Evolutionary conservation across 2,113 vertebrate species (phyloP), one percentile per base, ranked within the genome.

Genomic region (Elgaria multicarinata): DNA sequence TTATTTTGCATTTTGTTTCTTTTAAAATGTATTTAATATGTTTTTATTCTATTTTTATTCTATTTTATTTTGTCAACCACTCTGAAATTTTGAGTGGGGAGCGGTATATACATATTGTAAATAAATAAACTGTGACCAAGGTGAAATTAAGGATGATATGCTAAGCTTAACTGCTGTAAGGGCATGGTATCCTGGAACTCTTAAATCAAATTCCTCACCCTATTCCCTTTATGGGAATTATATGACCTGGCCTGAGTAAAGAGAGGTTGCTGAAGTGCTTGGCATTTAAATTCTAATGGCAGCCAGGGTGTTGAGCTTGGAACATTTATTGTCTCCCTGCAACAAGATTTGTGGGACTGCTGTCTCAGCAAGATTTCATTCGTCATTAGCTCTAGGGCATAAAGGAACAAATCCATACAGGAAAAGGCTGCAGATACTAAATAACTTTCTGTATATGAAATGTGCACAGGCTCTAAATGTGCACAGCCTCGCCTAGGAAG

Each of bases 351-450:
- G 8, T 24, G 78, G 28, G 75, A 67, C 3, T 94, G 87, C 93
- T 96, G 90, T 78, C 89, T 94, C 89, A 95, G 93, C 88, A 94
- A 85, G 77, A 66, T 95, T 90, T 91, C 0, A 1, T 72, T 88
- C 53, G 88, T 71, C 66, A 83, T 58, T 74, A 66, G 67, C 74
- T 92, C 44, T 81, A 36, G 64, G 66, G 77, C 44, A 46, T 76
- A 80, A 72, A 72, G 33, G 93, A 86, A 24, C 1, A 87, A 72
- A 96, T 90, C 90, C 87, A 66, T 87, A 90, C 87, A 95, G 87
- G 93, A 94, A 95, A 91, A 87, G 92, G 79, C 62, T 62, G 2
- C 72, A 80, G 66, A 24, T 91, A 77, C 76, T 93, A 81, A 84
- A 85, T 87, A 89, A 90, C 71, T 93, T 71, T 0, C 82, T 95